These are phyloP conservation scores for Euschistus heros DNA, from an alignment of 1,140 invertebrate genomes.

Conservation along the genomic window DNA sequence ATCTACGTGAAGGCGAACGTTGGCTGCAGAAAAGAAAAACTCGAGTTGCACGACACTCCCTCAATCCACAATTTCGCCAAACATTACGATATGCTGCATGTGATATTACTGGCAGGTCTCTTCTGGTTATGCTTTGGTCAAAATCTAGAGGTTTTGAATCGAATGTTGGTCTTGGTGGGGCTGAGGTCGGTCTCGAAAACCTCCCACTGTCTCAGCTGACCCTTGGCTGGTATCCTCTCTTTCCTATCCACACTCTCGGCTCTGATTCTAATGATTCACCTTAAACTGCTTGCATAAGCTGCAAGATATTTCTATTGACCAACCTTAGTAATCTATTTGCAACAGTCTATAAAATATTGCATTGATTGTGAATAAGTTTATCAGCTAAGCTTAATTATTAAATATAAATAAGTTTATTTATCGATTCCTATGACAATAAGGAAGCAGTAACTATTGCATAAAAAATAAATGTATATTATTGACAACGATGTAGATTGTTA, in stretches of 20 bases:
- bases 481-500: too few relatives aligned
- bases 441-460: too few relatives aligned
- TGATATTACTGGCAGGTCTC: slow-evolving; percentile 69
- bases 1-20: slow-evolving; percentile 74
- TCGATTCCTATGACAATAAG: too few relatives aligned
- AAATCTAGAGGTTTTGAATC: slow-evolving; percentile 75
- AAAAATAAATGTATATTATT: too few relatives aligned
- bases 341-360: too few relatives aligned
- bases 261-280: slow-evolving; percentile 60
- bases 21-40: slow-evolving; percentile 87
- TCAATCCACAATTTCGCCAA: slow-evolving; percentile 74
- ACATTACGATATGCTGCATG: slow-evolving; percentile 76
- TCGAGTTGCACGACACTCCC: slow-evolving; percentile 60
- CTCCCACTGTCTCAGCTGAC: slow-evolving; percentile 64
- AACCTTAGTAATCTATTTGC: too few relatives aligned
- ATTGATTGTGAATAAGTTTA: too few relatives aligned
- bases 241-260: slow-evolving; percentile 61
- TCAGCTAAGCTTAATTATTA: too few relatives aligned
- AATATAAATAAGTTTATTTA: too few relatives aligned
- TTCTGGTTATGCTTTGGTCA: slow-evolving; percentile 85
- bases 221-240: slow-evolving; percentile 80
- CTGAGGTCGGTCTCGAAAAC: slow-evolving; percentile 68
- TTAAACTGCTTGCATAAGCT: slow-evolving; percentile 10
- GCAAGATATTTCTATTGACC: too few relatives aligned
- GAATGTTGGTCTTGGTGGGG: slow-evolving; percentile 76